Conservation (phyloP, 2,797 vertebrate species). For the Streptopelia turtur region DNA sequence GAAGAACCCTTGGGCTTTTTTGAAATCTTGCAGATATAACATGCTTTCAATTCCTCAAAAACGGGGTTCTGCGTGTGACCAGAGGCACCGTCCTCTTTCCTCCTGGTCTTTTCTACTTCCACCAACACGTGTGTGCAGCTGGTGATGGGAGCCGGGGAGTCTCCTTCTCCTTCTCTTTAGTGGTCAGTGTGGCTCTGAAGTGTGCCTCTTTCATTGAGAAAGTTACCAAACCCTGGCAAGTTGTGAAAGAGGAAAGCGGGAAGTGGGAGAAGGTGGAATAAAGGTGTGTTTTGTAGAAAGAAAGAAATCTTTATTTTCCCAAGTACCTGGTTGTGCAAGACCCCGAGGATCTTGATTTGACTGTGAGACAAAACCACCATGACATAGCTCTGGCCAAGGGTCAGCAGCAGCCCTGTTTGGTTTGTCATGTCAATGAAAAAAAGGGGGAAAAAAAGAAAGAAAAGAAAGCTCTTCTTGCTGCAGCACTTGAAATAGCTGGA, state of each 20-base stretch:
- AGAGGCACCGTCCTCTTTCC: constrained; percentile 1
- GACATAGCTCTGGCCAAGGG: neutral
- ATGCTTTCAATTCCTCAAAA: constrained; percentile 71
- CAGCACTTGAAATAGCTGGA: neutral
- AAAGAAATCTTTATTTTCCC: constrained; percentile 7
- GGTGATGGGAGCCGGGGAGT: neutral
- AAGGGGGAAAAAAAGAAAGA: neutral
- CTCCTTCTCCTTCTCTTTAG: neutral
- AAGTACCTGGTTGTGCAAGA: constrained; percentile 40
- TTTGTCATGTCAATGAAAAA: neutral
- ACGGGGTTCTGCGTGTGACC: constrained; percentile 3
- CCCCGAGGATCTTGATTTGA: neutral
- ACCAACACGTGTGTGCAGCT: neutral
- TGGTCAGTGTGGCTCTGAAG: accelerated
- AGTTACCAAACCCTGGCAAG: neutral
- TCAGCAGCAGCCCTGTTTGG: neutral
- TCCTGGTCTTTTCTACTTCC: constrained; percentile 38
- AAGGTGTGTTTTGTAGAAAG: neutral
- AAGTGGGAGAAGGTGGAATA: neutral
- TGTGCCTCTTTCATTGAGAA: constrained; percentile 14
- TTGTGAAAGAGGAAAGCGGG: neutral
- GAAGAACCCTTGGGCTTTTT: neutral
- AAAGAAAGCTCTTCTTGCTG: neutral
- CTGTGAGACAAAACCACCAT: neutral
- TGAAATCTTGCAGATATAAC: constrained; percentile 42